These are phyloP conservation scores for Acromyrmex heyeri DNA, from an alignment of 1,140 invertebrate genomes.

Conservation along the genomic window DNA sequence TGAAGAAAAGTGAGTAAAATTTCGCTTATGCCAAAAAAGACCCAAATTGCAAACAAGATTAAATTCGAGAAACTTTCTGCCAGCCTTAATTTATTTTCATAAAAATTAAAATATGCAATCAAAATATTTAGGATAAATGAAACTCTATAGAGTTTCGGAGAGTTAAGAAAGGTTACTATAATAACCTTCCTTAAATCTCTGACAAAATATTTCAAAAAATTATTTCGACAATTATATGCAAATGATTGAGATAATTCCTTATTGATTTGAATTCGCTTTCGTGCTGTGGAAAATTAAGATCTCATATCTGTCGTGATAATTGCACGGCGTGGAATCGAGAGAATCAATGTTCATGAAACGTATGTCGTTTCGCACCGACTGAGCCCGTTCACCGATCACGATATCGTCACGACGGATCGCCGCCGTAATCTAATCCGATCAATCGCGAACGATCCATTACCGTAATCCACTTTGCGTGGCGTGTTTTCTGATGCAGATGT, in stretches of 20 bases:
- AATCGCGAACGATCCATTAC: constrained; percentile 80
- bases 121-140: not conserved
- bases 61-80: not conserved
- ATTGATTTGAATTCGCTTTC: not conserved
- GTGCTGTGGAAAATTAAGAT: not conserved
- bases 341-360: constrained; percentile 61
- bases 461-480: constrained; percentile 81
- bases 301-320: constrained; percentile 23
- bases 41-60: too few relatives aligned
- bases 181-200: not conserved
- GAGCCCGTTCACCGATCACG: constrained; percentile 67
- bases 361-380: constrained; percentile 79
- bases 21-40: too few relatives aligned
- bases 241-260: not conserved
- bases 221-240: not conserved
- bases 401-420: constrained; percentile 70
- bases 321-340: not conserved
- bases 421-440: constrained; percentile 71
- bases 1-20: too few relatives aligned
- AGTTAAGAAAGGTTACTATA: not conserved
- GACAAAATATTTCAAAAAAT: not conserved
- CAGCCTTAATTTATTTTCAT: not conserved
- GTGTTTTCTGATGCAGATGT: constrained; percentile 75
- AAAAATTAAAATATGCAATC: not conserved
- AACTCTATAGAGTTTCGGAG: not conserved